A percentile compares a stretch with the other conserved stretches of the same genome.
Evolutionary conservation across 2,888 invertebrate species (phyloP).

Genomic region (Electrophaes corylata): DNA sequence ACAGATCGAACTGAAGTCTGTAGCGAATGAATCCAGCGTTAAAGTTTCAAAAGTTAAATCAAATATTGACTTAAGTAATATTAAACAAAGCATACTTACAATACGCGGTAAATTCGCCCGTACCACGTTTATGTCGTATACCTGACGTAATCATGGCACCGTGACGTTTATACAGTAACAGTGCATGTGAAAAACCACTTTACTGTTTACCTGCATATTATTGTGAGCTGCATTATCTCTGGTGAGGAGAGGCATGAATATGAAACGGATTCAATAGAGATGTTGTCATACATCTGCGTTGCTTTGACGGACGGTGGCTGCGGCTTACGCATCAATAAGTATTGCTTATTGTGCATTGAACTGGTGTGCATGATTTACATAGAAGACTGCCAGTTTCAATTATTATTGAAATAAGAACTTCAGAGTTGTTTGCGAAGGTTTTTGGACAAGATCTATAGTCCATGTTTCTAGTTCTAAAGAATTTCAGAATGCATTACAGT

Average conservation of each 20-base stretch:
- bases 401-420: neutral
- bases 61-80: too few relatives aligned
- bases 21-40: too few relatives aligned
- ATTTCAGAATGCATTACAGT: too few relatives aligned
- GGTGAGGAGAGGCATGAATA: slow-evolving; percentile 72
- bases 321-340: slow-evolving; percentile 63
- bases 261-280: slow-evolving; percentile 76
- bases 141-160: too few relatives aligned
- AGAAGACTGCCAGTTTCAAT: slow-evolving; percentile 1
- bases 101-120: too few relatives aligned
- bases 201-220: slow-evolving; percentile 50
- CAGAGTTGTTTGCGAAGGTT: neutral
- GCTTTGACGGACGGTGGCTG: slow-evolving; percentile 65
- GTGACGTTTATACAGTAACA: neutral
- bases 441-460: too few relatives aligned
- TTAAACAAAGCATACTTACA: too few relatives aligned
- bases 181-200: slow-evolving; percentile 2
- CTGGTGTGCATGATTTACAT: slow-evolving; percentile 40
- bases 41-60: too few relatives aligned
- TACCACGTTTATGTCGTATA: too few relatives aligned
- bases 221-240: slow-evolving; percentile 69
- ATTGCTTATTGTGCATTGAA: slow-evolving; percentile 72
- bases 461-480: too few relatives aligned
- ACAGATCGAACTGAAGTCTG: too few relatives aligned
- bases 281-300: slow-evolving; percentile 70